Evolutionary conservation across 2,113 vertebrate genomes (phyloP).

Genomic region (Pterocles burchelli): DNA sequence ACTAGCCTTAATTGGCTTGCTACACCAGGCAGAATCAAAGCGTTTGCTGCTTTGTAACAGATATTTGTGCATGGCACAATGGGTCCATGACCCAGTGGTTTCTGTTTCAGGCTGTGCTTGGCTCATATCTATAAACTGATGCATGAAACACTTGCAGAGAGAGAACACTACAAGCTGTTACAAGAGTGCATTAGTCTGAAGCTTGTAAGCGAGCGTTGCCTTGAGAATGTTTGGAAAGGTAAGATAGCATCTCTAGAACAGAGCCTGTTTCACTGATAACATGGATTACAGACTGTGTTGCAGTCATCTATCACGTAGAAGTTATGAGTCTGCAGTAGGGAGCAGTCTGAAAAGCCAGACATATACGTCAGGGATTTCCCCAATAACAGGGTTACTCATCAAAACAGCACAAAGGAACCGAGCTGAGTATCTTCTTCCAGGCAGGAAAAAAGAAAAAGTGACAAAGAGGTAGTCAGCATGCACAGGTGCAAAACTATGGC

Average conservation of each 20-base stretch:
- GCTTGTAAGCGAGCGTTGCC: background rate
- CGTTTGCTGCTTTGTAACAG: background rate
- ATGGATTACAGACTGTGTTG: background rate
- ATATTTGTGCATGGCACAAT: background rate
- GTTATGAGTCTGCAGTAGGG: background rate
- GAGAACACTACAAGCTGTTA: background rate
- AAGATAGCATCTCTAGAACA: background rate
- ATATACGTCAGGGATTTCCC: background rate
- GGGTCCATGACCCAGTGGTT: background rate
- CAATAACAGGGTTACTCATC: background rate
- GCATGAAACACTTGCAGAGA: background rate
- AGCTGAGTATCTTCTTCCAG: background rate
- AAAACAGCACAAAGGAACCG: background rate
- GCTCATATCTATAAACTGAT: background rate
- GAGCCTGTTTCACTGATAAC: background rate
- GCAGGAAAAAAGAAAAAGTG: background rate
- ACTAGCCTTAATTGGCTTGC: background rate
- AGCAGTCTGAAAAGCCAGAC: constrained; percentile 5
- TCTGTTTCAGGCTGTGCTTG: background rate
- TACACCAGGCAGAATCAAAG: background rate
- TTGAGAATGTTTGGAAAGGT: background rate
- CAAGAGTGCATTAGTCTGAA: background rate
- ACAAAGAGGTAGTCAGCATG: background rate
- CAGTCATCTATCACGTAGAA: background rate
- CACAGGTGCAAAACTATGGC: background rate